A percentile compares a stretch with the other conserved stretches of the same genome.
Conservation (phyloP, 2,888 invertebrate species). For the Scaptomyza caliginosa region DNA sequence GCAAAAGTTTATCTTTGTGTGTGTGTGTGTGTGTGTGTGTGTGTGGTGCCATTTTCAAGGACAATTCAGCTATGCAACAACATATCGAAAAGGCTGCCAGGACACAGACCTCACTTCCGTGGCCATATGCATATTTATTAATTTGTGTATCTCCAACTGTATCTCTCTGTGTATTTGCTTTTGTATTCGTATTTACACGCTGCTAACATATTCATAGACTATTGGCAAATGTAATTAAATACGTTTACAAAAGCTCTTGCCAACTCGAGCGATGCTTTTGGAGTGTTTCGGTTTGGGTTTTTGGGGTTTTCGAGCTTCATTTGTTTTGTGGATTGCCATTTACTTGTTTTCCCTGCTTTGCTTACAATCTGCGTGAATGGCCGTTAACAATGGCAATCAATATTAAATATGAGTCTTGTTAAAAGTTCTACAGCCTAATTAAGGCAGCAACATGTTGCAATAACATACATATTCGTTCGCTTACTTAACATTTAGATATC, state of each 20-base stretch:
- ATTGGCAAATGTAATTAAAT: conserved; percentile 45
- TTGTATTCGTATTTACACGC: conserved; percentile 66
- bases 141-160: conserved; percentile 55
- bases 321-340: conserved; percentile 11
- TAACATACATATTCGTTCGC: not conserved
- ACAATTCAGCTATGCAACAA: conserved; percentile 45
- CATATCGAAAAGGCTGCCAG: conserved; percentile 17
- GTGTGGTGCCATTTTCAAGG: conserved; percentile 58
- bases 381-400: conserved; percentile 44
- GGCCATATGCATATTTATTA: conserved; percentile 73
- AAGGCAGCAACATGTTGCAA: conserved; percentile 39
- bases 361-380: conserved; percentile 3
- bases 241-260: conserved; percentile 40
- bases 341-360: conserved; percentile 7
- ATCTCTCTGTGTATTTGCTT: conserved; percentile 5
- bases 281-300: conserved; percentile 1
- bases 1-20: conserved; percentile 70
- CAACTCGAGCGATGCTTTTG: conserved; percentile 31
- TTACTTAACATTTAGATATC: no score
- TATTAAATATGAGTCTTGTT: conserved; percentile 49
- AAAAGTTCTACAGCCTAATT: conserved; percentile 38
- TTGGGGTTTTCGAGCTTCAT: conserved; percentile 5
- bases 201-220: conserved; percentile 81
- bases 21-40: conserved; percentile 4
- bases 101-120: conserved; percentile 25